Conservation (phyloP, 2,113 vertebrate species). For the Aphyosemion australe region DNA sequence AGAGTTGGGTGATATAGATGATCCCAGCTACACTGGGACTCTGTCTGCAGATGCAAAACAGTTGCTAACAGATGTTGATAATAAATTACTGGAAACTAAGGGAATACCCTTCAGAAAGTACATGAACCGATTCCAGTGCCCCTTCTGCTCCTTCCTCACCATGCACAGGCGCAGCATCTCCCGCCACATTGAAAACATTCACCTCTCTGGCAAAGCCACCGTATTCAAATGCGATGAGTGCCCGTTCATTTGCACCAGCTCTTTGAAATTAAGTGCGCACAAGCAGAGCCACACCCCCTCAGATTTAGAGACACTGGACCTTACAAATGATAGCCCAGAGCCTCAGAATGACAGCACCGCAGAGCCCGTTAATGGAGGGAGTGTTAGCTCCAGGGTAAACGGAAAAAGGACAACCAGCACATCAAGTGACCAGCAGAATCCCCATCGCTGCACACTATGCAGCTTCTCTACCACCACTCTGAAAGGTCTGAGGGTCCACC, state of each 20-base stretch:
- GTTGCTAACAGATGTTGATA: conserved; percentile 92
- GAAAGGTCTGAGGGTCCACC: conserved; percentile 97
- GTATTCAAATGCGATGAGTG: conserved; percentile 97
- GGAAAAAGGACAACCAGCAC: conserved; percentile 86
- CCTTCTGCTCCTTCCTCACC: conserved; percentile 96
- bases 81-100: conserved; percentile 95
- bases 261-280: conserved; percentile 90
- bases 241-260: conserved; percentile 96
- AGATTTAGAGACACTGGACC: conserved; percentile 90
- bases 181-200: conserved; percentile 97
- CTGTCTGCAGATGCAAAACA: conserved; percentile 88
- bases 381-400: conserved; percentile 80
- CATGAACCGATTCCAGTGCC: conserved; percentile 97
- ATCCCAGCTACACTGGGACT: conserved; percentile 87
- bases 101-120: conserved; percentile 94
- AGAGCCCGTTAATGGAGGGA: conserved; percentile 84
- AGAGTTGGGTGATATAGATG: conserved; percentile 90
- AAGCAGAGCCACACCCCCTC: conserved; percentile 89
- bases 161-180: conserved; percentile 97
- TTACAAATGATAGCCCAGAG: conserved; percentile 85
- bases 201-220: conserved; percentile 93
- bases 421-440: conserved; percentile 85
- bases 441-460: conserved; percentile 95
- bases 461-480: conserved; percentile 94
- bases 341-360: conserved; percentile 79